A percentile compares a stretch with the other conserved stretches of the same genome.
These are phyloP conservation scores for Merluccius polli DNA, from an alignment of 2,797 vertebrate species.

Conservation along the genomic window DNA sequence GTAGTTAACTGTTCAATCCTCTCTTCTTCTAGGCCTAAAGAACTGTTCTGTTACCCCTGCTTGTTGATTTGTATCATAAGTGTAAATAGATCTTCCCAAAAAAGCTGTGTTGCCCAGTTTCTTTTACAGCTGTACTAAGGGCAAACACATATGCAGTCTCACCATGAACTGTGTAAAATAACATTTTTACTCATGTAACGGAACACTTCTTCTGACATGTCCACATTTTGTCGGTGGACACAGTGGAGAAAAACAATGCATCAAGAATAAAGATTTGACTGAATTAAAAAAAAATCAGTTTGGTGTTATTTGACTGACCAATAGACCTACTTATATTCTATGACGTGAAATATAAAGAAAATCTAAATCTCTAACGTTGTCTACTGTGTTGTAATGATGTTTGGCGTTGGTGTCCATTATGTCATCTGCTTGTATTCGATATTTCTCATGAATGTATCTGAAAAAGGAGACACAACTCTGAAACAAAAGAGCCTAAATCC, in stretches of 20 bases:
- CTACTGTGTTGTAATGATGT: constrained; percentile 46
- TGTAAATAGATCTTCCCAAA: not conserved
- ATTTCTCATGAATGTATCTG: constrained; percentile 39
- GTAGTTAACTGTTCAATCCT: not conserved
- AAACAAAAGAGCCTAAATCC: no score
- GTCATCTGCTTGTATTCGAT: constrained; percentile 38
- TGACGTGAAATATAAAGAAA: constrained; percentile 39
- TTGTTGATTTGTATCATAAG: not conserved
- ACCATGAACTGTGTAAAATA: constrained; percentile 42
- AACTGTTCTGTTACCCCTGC: not conserved
- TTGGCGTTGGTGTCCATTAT: constrained; percentile 41
- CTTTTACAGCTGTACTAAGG: not conserved
- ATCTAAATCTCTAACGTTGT: constrained; percentile 32
- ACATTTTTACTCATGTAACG: constrained; percentile 30
- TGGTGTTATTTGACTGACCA: not conserved
- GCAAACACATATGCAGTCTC: constrained; percentile 22
- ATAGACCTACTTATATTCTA: constrained; percentile 44
- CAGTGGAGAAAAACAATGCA: not conserved
- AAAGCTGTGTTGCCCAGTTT: not conserved
- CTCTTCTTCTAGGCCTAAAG: not conserved
- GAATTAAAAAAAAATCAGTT: not conserved
- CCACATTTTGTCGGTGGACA: not conserved
- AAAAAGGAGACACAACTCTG: constrained; percentile 22
- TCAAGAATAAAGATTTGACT: constrained; percentile 4
- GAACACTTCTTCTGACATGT: not conserved